phyloP scores from a whole-genome alignment of 2,797 vertebrate species.

The Amphiprion clarkii region DNA sequence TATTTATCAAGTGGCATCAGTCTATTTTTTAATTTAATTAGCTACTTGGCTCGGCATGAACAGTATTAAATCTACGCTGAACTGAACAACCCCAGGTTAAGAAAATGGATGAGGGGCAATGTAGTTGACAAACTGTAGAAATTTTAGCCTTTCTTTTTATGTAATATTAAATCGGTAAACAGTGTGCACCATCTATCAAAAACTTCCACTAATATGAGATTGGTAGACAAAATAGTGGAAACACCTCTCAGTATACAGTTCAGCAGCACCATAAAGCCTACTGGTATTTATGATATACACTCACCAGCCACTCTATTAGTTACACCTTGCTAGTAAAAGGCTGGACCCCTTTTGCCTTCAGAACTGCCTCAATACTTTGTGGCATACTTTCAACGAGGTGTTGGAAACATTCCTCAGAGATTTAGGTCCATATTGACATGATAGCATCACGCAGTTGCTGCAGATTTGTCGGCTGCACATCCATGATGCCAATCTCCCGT shows the following conservation, averaged over 20 bases:
- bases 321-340: too few relatives aligned
- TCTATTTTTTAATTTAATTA: constrained; percentile 52
- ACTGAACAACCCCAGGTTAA: constrained; percentile 25
- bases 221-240: neutral
- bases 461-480: constrained; percentile 65
- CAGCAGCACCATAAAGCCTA: neutral
- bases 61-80: constrained; percentile 36
- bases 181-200: neutral
- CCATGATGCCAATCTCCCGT: constrained; percentile 56
- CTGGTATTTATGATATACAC: too few relatives aligned
- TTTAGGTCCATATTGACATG: constrained; percentile 25
- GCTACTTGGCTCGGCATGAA: constrained; percentile 37
- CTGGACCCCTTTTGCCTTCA: too few relatives aligned
- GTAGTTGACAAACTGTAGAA: constrained; percentile 4
- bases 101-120: constrained; percentile 18
- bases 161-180: constrained; percentile 12
- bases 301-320: too few relatives aligned
- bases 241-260: neutral
- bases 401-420: constrained; percentile 19
- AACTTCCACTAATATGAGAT: neutral
- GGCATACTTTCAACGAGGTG: neutral
- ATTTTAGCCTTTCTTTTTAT: constrained; percentile 13
- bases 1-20: constrained; percentile 57
- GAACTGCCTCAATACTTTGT: too few relatives aligned
- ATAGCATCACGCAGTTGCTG: constrained; percentile 53